Conservation (phyloP, 1,140 invertebrate species). For the Berghia stephanieae region DNA sequence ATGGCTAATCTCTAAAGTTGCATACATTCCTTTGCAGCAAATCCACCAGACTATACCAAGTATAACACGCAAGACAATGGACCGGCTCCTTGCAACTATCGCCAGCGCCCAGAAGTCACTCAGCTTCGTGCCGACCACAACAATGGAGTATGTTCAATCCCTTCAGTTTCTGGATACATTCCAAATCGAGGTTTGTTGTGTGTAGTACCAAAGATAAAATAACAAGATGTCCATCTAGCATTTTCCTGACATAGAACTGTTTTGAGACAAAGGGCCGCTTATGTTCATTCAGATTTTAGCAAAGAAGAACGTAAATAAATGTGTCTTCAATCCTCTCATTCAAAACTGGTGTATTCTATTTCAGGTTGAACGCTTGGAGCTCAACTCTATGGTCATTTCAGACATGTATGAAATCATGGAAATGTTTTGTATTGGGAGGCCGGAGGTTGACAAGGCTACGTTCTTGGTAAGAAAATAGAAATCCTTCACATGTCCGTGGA, state of each 20-base stretch:
- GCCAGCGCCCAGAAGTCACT: slow-evolving; percentile 73
- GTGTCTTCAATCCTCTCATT: too few species aligned
- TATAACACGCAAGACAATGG: slow-evolving; percentile 73
- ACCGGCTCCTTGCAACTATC: slow-evolving; percentile 71
- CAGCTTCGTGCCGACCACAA: slow-evolving; percentile 72
- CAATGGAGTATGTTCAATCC: slow-evolving; percentile 75
- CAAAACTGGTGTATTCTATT: slow-evolving; percentile 21
- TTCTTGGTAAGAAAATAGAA: slow-evolving; percentile 69
- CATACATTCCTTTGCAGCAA: too few species aligned
- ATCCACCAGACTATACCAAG: slow-evolving; percentile 66
- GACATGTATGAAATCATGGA: slow-evolving; percentile 79
- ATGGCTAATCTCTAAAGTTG: too few species aligned
- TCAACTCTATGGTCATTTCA: slow-evolving; percentile 75
- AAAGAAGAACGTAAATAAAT: too few species aligned
- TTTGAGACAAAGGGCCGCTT: too few species aligned
- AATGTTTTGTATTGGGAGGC: slow-evolving; percentile 73
- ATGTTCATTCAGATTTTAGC: too few species aligned
- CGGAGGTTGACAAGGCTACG: slow-evolving; percentile 72
- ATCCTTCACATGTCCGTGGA: background rate
- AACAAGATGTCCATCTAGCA: too few species aligned
- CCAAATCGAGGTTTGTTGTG: slow-evolving; percentile 65
- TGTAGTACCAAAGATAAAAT: too few species aligned
- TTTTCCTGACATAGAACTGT: too few species aligned
- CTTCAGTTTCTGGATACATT: slow-evolving; percentile 77
- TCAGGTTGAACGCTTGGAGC: slow-evolving; percentile 74